Conservation (phyloP, 2,113 vertebrate species). For the Hirundichthys speculiger region DNA sequence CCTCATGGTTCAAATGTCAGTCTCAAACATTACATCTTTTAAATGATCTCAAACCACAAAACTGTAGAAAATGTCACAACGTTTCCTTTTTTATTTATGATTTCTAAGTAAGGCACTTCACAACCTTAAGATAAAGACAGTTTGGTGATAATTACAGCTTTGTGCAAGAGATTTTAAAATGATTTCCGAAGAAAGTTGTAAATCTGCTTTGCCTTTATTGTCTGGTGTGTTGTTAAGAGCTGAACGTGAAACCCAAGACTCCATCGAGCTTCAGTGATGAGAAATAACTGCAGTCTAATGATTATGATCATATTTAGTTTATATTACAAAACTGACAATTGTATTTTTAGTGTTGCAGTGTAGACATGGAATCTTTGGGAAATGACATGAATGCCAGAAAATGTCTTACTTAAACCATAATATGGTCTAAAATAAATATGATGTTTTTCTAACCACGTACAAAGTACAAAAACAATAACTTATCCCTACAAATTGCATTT, state of each 20-base stretch:
- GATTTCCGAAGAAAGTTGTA: slow-evolving; percentile 25
- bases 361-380: slow-evolving; percentile 27
- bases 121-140: slow-evolving; percentile 7
- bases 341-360: slow-evolving; percentile 34
- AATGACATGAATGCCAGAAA: slow-evolving; percentile 54
- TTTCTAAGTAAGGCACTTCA: slow-evolving; percentile 36
- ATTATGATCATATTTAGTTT: slow-evolving; percentile 19
- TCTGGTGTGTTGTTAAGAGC: slow-evolving; percentile 11
- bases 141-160: slow-evolving; percentile 32
- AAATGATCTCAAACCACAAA: slow-evolving; percentile 27
- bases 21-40: slow-evolving; percentile 31
- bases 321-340: slow-evolving; percentile 26
- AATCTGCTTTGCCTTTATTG: slow-evolving; percentile 51
- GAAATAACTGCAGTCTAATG: slow-evolving; percentile 1
- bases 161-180: slow-evolving; percentile 19
- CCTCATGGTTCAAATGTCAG: slow-evolving; percentile 42
- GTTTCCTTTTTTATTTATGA: slow-evolving; percentile 11
- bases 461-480: slow-evolving; percentile 81
- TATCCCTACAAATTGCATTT: slow-evolving; percentile 81
- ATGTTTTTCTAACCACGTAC: slow-evolving; percentile 64
- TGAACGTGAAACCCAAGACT: neutral
- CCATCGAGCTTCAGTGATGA: slow-evolving; percentile 15
- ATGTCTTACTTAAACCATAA: slow-evolving; percentile 67
- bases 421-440: slow-evolving; percentile 77
- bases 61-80: neutral